Evolutionary conservation across 2,113 vertebrate genomes (phyloP).

Genomic region (Cololabis saira): DNA sequence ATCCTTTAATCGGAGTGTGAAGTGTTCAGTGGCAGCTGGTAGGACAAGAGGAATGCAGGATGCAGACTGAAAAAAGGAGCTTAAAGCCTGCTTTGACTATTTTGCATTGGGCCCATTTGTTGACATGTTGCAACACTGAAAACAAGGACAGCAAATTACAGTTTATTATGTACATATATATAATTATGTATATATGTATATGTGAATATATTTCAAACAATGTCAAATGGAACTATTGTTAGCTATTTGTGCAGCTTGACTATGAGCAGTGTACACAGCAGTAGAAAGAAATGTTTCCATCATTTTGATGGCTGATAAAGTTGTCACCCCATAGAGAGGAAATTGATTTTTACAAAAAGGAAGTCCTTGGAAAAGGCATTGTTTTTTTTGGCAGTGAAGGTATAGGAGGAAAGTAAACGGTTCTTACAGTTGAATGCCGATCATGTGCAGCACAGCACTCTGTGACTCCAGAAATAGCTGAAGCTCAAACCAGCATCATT

Average conservation of each 20-base stretch:
- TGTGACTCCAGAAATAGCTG: conserved; percentile 68
- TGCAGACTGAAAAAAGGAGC: not conserved
- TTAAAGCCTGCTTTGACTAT: too few relatives aligned
- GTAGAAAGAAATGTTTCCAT: conserved; percentile 18
- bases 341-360: conserved; percentile 56
- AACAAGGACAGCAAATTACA: too few relatives aligned
- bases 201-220: too few relatives aligned
- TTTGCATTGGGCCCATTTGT: too few relatives aligned
- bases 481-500: conserved; percentile 52
- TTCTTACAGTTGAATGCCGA: conserved; percentile 50
- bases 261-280: not conserved
- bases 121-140: too few relatives aligned
- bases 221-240: not conserved
- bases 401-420: conserved; percentile 59
- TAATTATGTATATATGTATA: too few relatives aligned
- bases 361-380: conserved; percentile 70
- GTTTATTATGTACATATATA: too few relatives aligned
- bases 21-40: not conserved
- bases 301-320: conserved; percentile 27
- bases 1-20: not conserved
- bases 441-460: conserved; percentile 52
- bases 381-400: conserved; percentile 66
- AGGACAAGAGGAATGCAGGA: not conserved
- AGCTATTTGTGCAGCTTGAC: not conserved
- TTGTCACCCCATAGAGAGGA: conserved; percentile 41